Conservation (phyloP, 2,797 vertebrate genomes). For the Micromesistius poutassou region DNA sequence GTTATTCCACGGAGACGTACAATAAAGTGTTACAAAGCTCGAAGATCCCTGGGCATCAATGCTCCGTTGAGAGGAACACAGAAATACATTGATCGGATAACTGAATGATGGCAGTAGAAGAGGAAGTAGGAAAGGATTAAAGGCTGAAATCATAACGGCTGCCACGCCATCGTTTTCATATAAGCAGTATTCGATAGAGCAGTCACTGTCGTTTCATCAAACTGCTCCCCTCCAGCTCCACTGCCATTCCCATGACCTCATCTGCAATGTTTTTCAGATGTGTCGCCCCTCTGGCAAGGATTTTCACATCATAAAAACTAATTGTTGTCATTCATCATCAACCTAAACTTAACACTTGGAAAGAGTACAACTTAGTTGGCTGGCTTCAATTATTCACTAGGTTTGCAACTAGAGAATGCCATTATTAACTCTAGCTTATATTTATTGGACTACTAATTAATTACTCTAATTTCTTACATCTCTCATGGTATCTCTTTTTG, state of each 20-base stretch:
- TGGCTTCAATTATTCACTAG: neutral
- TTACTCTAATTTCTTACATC: neutral
- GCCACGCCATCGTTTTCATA: neutral
- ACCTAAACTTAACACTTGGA: neutral
- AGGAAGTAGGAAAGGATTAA: slow-evolving; percentile 1
- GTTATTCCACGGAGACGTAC: neutral
- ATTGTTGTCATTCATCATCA: neutral
- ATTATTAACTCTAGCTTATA: neutral
- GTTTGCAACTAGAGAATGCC: neutral
- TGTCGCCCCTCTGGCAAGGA: neutral
- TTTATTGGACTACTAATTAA: neutral
- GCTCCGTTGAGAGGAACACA: neutral
- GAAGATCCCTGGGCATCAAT: neutral
- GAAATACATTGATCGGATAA: neutral
- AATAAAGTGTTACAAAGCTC: neutral
- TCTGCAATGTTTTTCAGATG: neutral
- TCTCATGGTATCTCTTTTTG: neutral
- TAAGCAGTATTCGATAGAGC: neutral
- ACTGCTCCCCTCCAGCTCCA: neutral
- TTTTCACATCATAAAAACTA: neutral
- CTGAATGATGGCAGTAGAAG: neutral
- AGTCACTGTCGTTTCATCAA: neutral
- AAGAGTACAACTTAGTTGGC: neutral
- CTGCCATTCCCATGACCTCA: neutral
- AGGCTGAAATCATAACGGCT: slow-evolving; percentile 1